A percentile compares a stretch with the other conserved stretches of the same genome.
These are phyloP conservation scores for Phortica variegata DNA, from an alignment of 1,140 invertebrate species.

Conservation along the genomic window DNA sequence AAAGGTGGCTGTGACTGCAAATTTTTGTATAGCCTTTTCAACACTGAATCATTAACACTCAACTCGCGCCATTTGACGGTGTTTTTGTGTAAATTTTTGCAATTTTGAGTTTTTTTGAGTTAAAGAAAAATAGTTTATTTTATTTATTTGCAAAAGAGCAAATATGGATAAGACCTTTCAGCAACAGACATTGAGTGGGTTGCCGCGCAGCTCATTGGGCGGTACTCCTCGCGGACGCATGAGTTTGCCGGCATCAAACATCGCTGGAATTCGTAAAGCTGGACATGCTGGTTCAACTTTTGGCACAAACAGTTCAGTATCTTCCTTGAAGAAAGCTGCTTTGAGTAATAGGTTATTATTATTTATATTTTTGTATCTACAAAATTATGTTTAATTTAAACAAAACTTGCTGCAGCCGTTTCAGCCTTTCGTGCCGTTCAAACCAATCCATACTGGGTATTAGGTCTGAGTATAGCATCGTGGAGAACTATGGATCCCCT, in stretches of 20 bases:
- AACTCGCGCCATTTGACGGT: too few species aligned
- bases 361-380: not conserved
- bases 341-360: conserved; percentile 29
- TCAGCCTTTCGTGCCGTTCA: conserved; percentile 64
- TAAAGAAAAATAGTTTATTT: too few species aligned
- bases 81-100: too few species aligned
- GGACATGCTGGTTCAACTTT: conserved; percentile 12
- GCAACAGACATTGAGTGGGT: too few species aligned
- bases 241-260: conserved; percentile 17
- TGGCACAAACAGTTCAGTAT: too few species aligned
- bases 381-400: not conserved
- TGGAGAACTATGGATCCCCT: conserved; percentile 75
- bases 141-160: too few species aligned
- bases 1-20: too few species aligned
- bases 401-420: conserved; percentile 54
- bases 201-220: conserved; percentile 1
- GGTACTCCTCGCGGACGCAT: not conserved
- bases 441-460: conserved; percentile 71
- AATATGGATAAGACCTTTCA: too few species aligned
- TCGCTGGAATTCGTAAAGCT: conserved; percentile 13
- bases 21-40: too few species aligned
- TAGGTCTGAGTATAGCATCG: conserved; percentile 66
- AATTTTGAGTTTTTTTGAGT: too few species aligned
- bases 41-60: too few species aligned
- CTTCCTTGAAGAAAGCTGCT: conserved; percentile 24